Conservation (phyloP, 2,797 vertebrate genomes). For the Cossypha polioptera region DNA sequence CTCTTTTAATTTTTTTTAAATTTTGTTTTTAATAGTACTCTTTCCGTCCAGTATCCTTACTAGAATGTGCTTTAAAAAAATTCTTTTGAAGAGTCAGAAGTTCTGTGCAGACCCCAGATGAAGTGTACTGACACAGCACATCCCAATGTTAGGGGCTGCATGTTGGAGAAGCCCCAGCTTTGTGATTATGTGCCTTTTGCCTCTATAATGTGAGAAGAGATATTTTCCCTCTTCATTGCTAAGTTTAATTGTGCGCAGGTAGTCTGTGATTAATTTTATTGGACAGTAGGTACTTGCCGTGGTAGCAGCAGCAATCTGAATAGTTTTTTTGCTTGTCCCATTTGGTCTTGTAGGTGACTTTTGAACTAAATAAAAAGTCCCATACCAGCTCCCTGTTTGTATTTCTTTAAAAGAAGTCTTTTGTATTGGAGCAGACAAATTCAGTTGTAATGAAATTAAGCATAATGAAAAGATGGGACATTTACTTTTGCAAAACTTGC, state of each 20-base stretch:
- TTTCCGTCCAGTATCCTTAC: background rate
- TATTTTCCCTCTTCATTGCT: background rate
- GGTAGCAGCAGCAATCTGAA: background rate
- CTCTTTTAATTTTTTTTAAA: background rate
- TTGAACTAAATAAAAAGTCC: background rate
- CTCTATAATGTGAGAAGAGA: background rate
- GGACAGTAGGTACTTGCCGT: background rate
- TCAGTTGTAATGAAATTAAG: background rate
- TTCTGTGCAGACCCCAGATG: background rate
- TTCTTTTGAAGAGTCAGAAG: background rate
- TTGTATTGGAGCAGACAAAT: background rate
- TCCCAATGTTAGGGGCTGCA: background rate
- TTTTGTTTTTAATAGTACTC: background rate
- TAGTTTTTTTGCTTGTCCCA: background rate
- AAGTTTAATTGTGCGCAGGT: background rate
- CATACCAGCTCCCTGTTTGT: background rate
- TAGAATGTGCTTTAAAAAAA: background rate
- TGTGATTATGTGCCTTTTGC: background rate
- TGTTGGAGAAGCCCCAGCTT: background rate
- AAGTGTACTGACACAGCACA: background rate
- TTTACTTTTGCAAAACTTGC: background rate
- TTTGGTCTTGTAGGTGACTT: background rate
- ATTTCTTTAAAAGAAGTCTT: background rate
- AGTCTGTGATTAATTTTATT: background rate
- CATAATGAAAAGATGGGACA: background rate